These are phyloP conservation scores for Rhinoraja longicauda DNA, from an alignment of 2,797 vertebrate genomes.

Conservation along the genomic window DNA sequence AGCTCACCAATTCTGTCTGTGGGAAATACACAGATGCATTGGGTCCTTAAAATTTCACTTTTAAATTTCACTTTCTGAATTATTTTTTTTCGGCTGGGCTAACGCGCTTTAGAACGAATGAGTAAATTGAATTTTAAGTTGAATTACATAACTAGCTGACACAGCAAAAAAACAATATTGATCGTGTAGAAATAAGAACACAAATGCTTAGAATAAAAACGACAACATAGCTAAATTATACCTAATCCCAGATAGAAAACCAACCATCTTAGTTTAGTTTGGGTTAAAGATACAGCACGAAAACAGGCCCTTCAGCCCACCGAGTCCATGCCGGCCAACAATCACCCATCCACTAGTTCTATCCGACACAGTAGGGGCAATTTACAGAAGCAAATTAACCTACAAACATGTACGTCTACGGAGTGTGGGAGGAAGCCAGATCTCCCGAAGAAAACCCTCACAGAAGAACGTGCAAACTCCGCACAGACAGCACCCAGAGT, in stretches of 20 bases:
- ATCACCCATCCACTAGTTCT: too few relatives aligned
- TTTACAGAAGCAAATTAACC: too few relatives aligned
- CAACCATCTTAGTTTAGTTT: not conserved
- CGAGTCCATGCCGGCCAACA: too few relatives aligned
- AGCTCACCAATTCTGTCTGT: not conserved
- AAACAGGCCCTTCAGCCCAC: too few relatives aligned
- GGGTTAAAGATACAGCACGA: not conserved
- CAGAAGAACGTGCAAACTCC: too few relatives aligned
- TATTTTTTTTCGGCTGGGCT: not conserved
- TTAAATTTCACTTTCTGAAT: not conserved
- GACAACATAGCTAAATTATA: not conserved
- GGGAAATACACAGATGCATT: slow-evolving; percentile 1
- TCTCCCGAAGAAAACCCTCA: too few relatives aligned
- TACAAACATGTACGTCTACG: too few relatives aligned
- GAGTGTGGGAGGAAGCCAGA: too few relatives aligned
- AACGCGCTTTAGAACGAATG: not conserved
- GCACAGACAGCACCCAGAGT: too few relatives aligned
- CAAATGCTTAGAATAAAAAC: not conserved
- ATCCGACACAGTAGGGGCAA: too few relatives aligned
- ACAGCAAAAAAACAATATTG: not conserved
- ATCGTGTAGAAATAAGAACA: not conserved
- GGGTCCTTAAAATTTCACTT: not conserved
- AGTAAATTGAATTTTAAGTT: not conserved
- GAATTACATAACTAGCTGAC: not conserved
- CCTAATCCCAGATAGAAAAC: not conserved